Evolutionary conservation across 2,113 vertebrate species (phyloP).

Genomic region (Paramisgurnus dabryanus): DNA sequence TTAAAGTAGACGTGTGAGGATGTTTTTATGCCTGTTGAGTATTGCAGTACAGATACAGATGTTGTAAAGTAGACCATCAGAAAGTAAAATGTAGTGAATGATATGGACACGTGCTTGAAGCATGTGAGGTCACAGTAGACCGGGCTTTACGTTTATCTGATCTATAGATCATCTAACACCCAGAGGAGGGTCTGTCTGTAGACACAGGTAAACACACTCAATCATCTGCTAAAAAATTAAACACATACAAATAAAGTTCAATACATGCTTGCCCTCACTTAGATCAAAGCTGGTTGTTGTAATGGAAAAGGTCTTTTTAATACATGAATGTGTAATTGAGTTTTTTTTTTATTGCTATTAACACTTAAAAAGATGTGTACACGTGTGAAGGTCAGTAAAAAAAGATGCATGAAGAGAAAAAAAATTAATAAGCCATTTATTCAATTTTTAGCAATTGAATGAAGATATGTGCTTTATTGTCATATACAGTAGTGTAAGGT

Average conservation of each 20-base stretch:
- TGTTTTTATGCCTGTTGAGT: background rate
- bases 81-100: background rate
- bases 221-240: constrained; percentile 24
- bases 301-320: constrained; percentile 3
- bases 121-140: constrained; percentile 5
- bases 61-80: background rate
- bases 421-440: no score
- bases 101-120: constrained; percentile 5
- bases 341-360: background rate
- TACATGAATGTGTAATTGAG: background rate
- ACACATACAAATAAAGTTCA: constrained; percentile 9
- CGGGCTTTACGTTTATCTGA: background rate
- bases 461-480: no score
- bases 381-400: no score
- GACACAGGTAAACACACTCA: constrained; percentile 37
- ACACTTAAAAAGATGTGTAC: no score
- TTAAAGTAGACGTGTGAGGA: background rate
- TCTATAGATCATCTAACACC: constrained; percentile 8
- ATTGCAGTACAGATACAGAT: background rate
- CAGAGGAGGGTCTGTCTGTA: constrained; percentile 34
- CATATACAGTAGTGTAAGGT: background rate
- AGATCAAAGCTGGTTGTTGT: constrained; percentile 26
- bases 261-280: constrained; percentile 25
- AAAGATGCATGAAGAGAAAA: no score
- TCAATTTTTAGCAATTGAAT: no score